Evolutionary conservation across 2,113 vertebrate genomes (phyloP).

Genomic region (Ranitomeya imitator): DNA sequence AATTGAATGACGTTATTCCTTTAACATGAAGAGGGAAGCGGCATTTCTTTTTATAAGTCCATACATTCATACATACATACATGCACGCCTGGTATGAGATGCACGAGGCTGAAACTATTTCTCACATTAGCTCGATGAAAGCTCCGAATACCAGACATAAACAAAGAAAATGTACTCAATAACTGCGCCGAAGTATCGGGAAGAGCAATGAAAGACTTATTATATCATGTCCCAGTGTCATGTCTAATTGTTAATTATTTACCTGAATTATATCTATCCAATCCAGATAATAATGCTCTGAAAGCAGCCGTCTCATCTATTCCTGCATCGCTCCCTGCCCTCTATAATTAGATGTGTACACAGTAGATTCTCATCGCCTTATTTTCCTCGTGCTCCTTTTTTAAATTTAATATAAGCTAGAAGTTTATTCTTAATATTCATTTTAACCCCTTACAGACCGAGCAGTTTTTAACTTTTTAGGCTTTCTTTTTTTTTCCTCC

Average conservation of each 20-base stretch:
- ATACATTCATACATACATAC: not conserved
- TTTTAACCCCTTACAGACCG: too few species aligned
- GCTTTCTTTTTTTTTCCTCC: too few species aligned
- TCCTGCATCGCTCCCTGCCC: not conserved
- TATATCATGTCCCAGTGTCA: not conserved
- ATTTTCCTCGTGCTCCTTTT: not conserved
- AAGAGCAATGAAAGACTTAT: constrained; percentile 17
- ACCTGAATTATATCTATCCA: constrained; percentile 23
- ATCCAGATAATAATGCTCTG: constrained; percentile 26
- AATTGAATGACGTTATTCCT: not conserved
- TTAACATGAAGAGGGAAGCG: not conserved
- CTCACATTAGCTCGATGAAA: constrained; percentile 49
- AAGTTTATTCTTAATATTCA: not conserved
- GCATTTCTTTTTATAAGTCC: constrained; percentile 23
- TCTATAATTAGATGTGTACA: not conserved
- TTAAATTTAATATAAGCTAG: not conserved
- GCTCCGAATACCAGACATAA: constrained; percentile 54
- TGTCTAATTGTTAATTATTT: constrained; percentile 40
- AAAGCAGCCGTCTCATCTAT: constrained; percentile 22
- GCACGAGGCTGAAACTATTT: constrained; percentile 39
- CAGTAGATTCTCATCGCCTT: not conserved
- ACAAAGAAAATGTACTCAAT: constrained; percentile 43
- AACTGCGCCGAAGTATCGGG: not conserved
- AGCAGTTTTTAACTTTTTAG: too few species aligned
- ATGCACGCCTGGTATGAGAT: constrained; percentile 46